A percentile compares a stretch with the other conserved stretches of the same genome.
Evolutionary conservation across 1,140 invertebrate species (phyloP).

Genomic region (Drosophila ogumai): DNA sequence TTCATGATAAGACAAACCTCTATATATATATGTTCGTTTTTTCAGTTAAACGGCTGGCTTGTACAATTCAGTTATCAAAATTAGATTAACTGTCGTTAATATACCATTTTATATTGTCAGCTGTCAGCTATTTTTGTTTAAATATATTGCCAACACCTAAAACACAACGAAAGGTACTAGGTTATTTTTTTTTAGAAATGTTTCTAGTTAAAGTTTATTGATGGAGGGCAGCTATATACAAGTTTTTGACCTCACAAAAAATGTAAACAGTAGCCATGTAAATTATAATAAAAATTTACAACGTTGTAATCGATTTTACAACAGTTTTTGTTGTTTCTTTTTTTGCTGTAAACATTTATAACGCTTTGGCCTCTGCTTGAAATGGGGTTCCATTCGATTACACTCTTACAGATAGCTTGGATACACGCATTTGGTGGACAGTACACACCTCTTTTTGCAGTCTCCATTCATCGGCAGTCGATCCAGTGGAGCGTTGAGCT

Average conservation of each 20-base stretch:
- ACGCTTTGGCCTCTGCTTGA: not conserved
- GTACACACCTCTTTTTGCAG: constrained; percentile 27
- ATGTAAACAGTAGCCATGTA: not conserved
- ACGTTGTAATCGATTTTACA: constrained; percentile 1
- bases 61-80: constrained; percentile 15
- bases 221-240: not conserved
- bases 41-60: not conserved
- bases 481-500: constrained; percentile 34
- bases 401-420: not conserved
- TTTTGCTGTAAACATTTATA: constrained; percentile 6
- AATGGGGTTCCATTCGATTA: constrained; percentile 11
- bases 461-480: not conserved
- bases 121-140: not conserved
- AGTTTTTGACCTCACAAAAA: not conserved
- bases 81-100: constrained; percentile 13
- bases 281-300: not conserved
- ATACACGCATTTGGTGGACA: constrained; percentile 10
- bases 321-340: too few species aligned
- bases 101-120: constrained; percentile 1
- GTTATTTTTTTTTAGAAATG: not conserved
- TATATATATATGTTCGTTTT: not conserved
- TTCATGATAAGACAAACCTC: constrained; percentile 1
- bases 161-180: too few species aligned
- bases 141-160: not conserved
- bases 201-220: not conserved